phyloP scores from a whole-genome alignment of 1,140 invertebrate genomes.

The Batillaria attramentaria region DNA sequence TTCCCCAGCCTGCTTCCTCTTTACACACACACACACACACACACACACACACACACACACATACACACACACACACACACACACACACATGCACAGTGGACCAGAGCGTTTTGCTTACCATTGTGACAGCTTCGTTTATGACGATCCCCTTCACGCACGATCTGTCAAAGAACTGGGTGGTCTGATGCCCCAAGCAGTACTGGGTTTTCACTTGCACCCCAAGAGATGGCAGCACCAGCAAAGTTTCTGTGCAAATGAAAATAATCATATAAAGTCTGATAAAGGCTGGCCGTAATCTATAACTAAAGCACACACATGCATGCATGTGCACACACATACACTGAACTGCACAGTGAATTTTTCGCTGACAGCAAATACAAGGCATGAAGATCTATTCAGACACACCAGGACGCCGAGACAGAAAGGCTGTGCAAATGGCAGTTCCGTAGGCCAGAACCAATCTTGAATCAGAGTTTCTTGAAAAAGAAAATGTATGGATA shows the following conservation, averaged over 20 bases:
- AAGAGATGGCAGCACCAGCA: conserved; percentile 20
- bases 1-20: no score
- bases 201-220: conserved; percentile 30
- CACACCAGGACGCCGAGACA: background rate
- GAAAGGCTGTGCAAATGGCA: no score
- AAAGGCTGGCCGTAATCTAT: background rate
- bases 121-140: conserved; percentile 24
- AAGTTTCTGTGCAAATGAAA: no score
- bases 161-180: conserved; percentile 25
- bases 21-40: no score
- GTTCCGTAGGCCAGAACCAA: no score
- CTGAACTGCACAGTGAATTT: background rate
- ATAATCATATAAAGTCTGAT: background rate
- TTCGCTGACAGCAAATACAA: no score
- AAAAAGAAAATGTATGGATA: no score
- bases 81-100: no score
- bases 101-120: no score
- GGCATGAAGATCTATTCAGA: background rate
- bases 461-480: no score
- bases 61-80: no score
- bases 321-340: background rate
- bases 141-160: conserved; percentile 15
- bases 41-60: no score
- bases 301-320: background rate
- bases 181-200: conserved; percentile 21